These are phyloP conservation scores for Dorcus hopei DNA, from an alignment of 2,888 invertebrate genomes.

Conservation along the genomic window DNA sequence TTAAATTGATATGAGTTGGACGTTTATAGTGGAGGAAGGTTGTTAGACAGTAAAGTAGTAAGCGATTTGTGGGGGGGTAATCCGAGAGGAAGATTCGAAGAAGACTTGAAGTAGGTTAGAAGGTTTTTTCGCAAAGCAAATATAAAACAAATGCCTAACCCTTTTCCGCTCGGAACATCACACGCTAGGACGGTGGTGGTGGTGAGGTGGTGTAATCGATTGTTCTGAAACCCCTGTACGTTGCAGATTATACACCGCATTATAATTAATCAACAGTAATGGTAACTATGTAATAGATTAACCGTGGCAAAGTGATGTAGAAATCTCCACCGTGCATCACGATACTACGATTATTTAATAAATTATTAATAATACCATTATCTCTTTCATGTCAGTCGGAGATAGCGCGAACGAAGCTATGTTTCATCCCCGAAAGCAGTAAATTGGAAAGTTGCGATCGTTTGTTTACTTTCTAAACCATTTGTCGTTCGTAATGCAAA, in stretches of 20 bases:
- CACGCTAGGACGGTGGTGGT: conserved; percentile 22
- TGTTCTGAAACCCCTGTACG: conserved; percentile 21
- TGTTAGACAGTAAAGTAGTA: not conserved
- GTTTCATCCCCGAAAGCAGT: conserved; percentile 10
- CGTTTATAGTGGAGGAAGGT: not conserved
- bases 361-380: conserved; percentile 17
- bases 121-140: conserved; percentile 22
- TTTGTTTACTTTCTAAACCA: conserved; percentile 23
- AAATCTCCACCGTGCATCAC: conserved; percentile 14
- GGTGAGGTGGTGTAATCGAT: conserved; percentile 28
- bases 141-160: conserved; percentile 29
- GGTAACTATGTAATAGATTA: conserved; percentile 27
- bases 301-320: conserved; percentile 20
- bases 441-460: conserved; percentile 19
- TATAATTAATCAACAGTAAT: conserved; percentile 29
- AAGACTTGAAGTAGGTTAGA: not conserved
- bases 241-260: conserved; percentile 25
- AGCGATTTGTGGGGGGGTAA: not conserved
- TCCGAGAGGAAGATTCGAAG: not conserved
- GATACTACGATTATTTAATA: conserved; percentile 21
- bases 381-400: conserved; percentile 8
- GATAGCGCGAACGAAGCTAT: conserved; percentile 2
- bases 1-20: conserved; percentile 6
- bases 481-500: conserved; percentile 25
- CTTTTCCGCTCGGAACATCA: conserved; percentile 17